phyloP scores from a whole-genome alignment of 2,113 vertebrate genomes.

The Etia nguti region DNA sequence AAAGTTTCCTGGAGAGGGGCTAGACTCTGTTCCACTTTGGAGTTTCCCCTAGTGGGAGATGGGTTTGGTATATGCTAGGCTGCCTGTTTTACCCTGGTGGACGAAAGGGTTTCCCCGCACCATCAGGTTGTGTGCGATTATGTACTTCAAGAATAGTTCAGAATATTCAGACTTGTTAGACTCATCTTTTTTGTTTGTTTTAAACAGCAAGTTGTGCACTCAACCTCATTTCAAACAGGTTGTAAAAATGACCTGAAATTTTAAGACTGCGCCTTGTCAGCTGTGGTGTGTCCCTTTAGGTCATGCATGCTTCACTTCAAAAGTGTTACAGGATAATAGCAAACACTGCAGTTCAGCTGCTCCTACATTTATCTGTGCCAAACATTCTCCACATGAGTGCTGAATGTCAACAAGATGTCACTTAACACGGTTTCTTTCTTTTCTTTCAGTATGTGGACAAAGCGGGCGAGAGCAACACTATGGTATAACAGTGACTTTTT shows the following conservation, averaged over 20 bases:
- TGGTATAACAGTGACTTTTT: constrained; percentile 85
- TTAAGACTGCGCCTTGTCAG: not conserved
- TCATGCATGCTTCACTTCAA: constrained; percentile 3
- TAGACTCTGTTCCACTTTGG: not conserved
- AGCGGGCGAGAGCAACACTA: constrained; percentile 93
- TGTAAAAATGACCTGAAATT: not conserved
- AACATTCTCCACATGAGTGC: not conserved
- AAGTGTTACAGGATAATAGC: not conserved
- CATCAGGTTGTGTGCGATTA: not conserved
- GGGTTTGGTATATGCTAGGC: not conserved
- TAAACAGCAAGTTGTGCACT: not conserved
- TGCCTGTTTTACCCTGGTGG: not conserved
- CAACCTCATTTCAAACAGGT: not conserved
- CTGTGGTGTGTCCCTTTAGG: not conserved
- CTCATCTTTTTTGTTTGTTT: not conserved
- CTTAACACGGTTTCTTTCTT: not conserved
- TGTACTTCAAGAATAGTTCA: not conserved
- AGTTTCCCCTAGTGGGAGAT: not conserved
- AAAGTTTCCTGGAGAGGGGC: not conserved
- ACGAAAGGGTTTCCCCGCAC: not conserved
- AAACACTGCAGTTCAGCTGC: no score
- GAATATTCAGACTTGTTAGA: not conserved
- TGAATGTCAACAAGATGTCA: not conserved
- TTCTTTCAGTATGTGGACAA: constrained; percentile 88
- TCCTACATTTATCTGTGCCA: not conserved